Base-by-base conservation (phyloP, 2,888 invertebrate species). In the Papilio elwesi region DNA sequence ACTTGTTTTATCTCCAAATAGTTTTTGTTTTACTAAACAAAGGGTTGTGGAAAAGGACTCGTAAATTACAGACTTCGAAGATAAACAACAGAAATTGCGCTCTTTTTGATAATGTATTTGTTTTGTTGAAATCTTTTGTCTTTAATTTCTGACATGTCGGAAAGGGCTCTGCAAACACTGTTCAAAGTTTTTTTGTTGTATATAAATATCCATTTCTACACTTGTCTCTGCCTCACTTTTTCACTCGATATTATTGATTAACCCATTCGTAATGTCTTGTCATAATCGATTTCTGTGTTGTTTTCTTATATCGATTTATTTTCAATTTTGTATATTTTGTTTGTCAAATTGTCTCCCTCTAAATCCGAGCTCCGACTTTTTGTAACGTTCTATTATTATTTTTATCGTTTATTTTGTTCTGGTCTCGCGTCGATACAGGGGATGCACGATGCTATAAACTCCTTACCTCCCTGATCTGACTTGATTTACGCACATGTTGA, bases 381-480 rank as follows among this genome's bases (percentile, higher is more conserved):
- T 79, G 71, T 74, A 77, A 78, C 74, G 64, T 82, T 82, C 80
- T 83, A 82, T 82, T 83, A 85, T 83, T 83, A 82, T 85, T 83
- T 26, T 82, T 43, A 13, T 82, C 15, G 53, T 84, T 83, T 78
- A 82, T 83, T 83, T 83, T 85, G 83, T 83, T 80, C 84, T 83
- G 78, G 82, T 87, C 86, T 90, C 92, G 92, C 92, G 93, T 89
- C 90, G 86, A 89, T 86, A 87, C 90, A 90, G 93, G 93, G 93
- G 93, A 93, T 93, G 93, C 93, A 93, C 93, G 93, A 90, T 93
- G 92, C 93, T 93, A 89, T 83, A 85, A 86, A 84, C 89, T 88
- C 89, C 90, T 62, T 88, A 86, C 83, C 89, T 90, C 90, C 90
- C 88, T 86, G 84, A 85, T 78, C 80, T 81, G 75, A 78, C 79